These are phyloP conservation scores for Centroberyx gerrardi DNA, from an alignment of 2,797 vertebrate genomes.

Conservation along the genomic window DNA sequence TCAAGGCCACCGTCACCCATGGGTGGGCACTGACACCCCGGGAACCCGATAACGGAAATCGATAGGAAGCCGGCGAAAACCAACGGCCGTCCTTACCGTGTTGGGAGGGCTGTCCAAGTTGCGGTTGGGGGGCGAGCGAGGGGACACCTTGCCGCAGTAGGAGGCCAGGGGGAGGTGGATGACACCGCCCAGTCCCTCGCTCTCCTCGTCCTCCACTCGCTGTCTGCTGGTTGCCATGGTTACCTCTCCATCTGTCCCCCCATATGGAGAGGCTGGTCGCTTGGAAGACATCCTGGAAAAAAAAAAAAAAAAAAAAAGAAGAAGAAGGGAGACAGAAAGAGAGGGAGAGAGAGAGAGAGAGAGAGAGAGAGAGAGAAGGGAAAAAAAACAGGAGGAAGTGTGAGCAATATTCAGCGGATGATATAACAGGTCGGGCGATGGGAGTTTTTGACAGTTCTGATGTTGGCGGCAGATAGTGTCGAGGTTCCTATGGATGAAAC, in stretches of 20 bases:
- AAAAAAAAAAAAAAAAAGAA: conserved; percentile 90
- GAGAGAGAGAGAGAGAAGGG: conserved; percentile 87
- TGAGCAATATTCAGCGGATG: conserved; percentile 82
- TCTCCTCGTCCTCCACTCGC: conserved; percentile 98
- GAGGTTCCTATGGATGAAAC: neutral
- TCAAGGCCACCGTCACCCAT: neutral
- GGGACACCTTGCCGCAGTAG: conserved; percentile 97
- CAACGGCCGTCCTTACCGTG: conserved; percentile 64
- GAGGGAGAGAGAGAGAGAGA: conserved; percentile 87
- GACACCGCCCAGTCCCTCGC: conserved; percentile 93
- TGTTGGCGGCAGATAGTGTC: neutral
- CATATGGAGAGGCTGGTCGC: conserved; percentile 99
- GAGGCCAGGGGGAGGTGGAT: conserved; percentile 99
- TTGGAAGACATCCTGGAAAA: conserved; percentile 99
- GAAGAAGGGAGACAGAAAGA: conserved; percentile 66
- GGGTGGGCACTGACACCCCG: neutral
- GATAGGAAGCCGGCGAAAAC: neutral
- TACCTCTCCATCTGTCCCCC: conserved; percentile 99
- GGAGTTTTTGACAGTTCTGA: conserved; percentile 30
- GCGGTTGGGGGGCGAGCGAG: conserved; percentile 89
- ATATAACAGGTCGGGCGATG: conserved; percentile 57
- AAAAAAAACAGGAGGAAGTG: conserved; percentile 86
- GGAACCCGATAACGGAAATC: neutral
- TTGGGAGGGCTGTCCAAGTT: conserved; percentile 94
- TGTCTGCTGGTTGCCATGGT: conserved; percentile 99